Conservation (phyloP, 2,888 invertebrate genomes). For the Psylliodes chrysocephalus region DNA sequence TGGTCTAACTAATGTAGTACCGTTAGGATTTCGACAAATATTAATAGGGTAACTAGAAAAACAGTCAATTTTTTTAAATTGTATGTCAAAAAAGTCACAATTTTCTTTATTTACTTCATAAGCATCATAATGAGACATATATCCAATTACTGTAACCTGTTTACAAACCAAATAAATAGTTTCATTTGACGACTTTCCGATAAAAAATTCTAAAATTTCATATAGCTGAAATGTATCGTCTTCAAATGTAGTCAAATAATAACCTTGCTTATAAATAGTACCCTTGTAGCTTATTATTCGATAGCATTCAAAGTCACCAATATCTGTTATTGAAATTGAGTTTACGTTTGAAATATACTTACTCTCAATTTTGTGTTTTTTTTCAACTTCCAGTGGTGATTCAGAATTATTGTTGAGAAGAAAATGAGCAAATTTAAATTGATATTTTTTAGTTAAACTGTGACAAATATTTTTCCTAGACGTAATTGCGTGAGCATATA, state of each 20-base stretch:
- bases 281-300: not conserved
- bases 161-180: not conserved
- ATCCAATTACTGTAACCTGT: not conserved
- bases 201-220: not conserved
- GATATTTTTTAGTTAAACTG: conserved; percentile 25
- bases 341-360: not conserved
- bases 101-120: not conserved
- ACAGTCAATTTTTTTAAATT: not conserved
- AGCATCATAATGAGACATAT: not conserved
- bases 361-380: not conserved
- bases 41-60: not conserved
- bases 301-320: not conserved
- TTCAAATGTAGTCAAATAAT: not conserved
- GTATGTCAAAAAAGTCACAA: too few species aligned
- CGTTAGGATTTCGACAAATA: not conserved
- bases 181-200: not conserved
- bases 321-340: not conserved
- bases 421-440: conserved; percentile 34
- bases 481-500: conserved; percentile 32
- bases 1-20: not conserved
- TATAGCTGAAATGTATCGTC: not conserved
- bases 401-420: too few species aligned
- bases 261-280: not conserved
- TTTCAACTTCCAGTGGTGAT: not conserved
- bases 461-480: conserved; percentile 36